Conservation (phyloP, 2,888 invertebrate species). For the Drosophila greeni region DNA sequence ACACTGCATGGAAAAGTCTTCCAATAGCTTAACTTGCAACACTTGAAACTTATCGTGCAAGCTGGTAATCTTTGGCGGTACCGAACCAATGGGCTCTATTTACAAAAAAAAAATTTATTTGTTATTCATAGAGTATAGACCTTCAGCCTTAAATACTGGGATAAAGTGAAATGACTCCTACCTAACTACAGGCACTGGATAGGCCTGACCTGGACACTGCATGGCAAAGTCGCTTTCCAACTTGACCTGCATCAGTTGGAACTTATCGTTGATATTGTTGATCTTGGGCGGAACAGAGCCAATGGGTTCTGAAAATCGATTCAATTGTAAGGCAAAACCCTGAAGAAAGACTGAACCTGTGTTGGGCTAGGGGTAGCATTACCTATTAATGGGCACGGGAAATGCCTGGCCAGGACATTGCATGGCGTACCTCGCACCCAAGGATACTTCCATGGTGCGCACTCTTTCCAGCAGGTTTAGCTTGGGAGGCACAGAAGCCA, state of each 20-base stretch:
- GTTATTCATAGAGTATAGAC: background rate
- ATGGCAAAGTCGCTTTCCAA: conserved; percentile 81
- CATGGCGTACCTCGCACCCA: conserved; percentile 81
- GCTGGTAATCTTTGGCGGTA: conserved; percentile 82
- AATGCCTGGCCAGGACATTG: conserved; percentile 88
- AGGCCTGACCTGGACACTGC: conserved; percentile 87
- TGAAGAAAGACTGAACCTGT: conserved; percentile 83
- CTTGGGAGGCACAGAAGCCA: conserved; percentile 82
- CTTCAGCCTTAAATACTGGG: background rate
- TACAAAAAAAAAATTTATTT: background rate
- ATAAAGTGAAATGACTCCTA: conserved; percentile 44
- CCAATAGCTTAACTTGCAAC: conserved; percentile 79
- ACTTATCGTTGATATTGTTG: conserved; percentile 80
- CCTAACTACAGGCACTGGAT: conserved; percentile 86
- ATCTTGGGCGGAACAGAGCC: conserved; percentile 82
- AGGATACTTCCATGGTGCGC: conserved; percentile 80
- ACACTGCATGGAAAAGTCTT: conserved; percentile 83
- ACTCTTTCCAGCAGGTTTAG: conserved; percentile 84
- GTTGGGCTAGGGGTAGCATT: conserved; percentile 81
- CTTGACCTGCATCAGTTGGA: conserved; percentile 78
- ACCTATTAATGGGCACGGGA: conserved; percentile 81
- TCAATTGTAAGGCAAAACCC: background rate
- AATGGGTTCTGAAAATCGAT: conserved; percentile 76
- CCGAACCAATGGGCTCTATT: conserved; percentile 80
- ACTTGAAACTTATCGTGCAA: conserved; percentile 79